phyloP scores from a whole-genome alignment of 1,140 invertebrate genomes.

The Bombus confusus region DNA sequence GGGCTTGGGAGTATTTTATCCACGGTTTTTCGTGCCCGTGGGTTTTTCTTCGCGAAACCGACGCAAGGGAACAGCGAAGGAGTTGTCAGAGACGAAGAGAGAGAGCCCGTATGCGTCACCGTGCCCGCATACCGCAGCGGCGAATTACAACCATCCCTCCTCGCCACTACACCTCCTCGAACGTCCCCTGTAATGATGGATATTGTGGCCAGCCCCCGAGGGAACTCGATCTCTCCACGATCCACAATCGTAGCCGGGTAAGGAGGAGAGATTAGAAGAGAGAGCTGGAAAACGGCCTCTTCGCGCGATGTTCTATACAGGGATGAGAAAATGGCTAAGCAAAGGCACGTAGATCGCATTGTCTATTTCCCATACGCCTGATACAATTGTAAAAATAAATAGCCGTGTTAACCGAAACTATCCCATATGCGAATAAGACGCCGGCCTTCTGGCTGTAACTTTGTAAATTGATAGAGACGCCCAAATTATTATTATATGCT shows the following conservation, averaged over 20 bases:
- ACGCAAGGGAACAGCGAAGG: neutral
- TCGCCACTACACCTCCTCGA: neutral
- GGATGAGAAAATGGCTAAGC: too few species aligned
- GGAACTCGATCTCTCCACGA: constrained; percentile 14
- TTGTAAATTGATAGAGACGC: rapidly evolving
- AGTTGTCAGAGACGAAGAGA: neutral
- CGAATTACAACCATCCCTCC: constrained; percentile 46
- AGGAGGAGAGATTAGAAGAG: constrained; percentile 12
- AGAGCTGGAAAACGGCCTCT: neutral
- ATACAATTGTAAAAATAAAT: too few species aligned
- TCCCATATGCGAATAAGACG: too few species aligned
- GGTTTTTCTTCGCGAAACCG: constrained; percentile 9
- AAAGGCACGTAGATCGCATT: too few species aligned
- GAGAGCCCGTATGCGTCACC: constrained; percentile 31
- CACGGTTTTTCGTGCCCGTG: neutral
- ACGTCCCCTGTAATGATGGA: constrained; percentile 36
- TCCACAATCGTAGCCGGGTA: constrained; percentile 21
- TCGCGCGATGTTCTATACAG: neutral
- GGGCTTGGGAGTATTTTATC: neutral
- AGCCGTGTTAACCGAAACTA: too few species aligned
- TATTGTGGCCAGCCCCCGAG: constrained; percentile 51
- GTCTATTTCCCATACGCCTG: too few species aligned
- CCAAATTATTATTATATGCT: too few species aligned
- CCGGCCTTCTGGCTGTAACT: too few species aligned
- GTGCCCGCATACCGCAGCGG: constrained; percentile 51